phyloP scores from a whole-genome alignment of 2,888 invertebrate species.

The Scaptomyza tumidula region DNA sequence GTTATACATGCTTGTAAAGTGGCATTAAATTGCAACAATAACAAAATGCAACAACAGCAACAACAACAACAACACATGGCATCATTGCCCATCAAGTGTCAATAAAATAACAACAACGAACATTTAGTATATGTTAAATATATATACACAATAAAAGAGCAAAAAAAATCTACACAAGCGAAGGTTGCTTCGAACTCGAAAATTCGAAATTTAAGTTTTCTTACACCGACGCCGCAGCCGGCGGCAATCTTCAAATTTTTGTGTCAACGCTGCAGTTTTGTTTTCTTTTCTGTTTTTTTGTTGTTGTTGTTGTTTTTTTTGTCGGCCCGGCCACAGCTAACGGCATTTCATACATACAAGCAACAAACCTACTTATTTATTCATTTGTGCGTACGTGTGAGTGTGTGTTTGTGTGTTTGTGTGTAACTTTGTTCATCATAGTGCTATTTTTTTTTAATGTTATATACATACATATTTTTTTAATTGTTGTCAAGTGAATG shows the following conservation, averaged over 20 bases:
- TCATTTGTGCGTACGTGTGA: slow-evolving; percentile 6
- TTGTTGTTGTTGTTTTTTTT: too few species aligned
- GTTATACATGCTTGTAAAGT: slow-evolving; percentile 63
- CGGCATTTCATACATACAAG: slow-evolving; percentile 33
- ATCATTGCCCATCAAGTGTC: slow-evolving; percentile 53
- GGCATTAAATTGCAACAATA: slow-evolving; percentile 69
- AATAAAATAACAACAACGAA: slow-evolving; percentile 38
- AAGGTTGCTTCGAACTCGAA: slow-evolving; percentile 50
- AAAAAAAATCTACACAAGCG: slow-evolving; percentile 36
- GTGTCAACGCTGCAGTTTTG: slow-evolving; percentile 51
- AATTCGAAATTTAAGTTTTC: slow-evolving; percentile 46
- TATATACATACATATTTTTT: background rate
- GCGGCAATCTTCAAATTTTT: slow-evolving; percentile 47
- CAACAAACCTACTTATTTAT: slow-evolving; percentile 8
- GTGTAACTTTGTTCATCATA: slow-evolving; percentile 1
- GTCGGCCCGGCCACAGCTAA: slow-evolving; percentile 28
- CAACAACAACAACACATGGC: slow-evolving; percentile 34
- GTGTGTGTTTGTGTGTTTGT: too few species aligned
- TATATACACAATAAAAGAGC: background rate
- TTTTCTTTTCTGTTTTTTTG: background rate
- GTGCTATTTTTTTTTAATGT: slow-evolving; percentile 3
- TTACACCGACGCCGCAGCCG: slow-evolving; percentile 38
- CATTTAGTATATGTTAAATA: background rate
- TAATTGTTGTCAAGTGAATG: slow-evolving; percentile 50
- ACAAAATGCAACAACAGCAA: slow-evolving; percentile 39